A percentile compares a stretch with the other conserved stretches of the same genome.
Evolutionary conservation across 2,113 vertebrate species (phyloP).

Genomic region (Irena cyanogastra): DNA sequence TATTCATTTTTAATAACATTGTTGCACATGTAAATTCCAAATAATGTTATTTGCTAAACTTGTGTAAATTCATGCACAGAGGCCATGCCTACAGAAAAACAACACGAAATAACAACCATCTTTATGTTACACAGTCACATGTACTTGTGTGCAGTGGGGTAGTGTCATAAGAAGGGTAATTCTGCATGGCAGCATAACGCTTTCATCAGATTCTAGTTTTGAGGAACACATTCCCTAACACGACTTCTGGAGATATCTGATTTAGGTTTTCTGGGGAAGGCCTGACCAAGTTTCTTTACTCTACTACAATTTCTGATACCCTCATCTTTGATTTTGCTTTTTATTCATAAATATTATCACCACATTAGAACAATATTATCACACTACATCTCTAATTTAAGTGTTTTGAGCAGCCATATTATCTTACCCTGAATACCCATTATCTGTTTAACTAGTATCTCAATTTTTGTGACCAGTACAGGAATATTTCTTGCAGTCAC

Average conservation of each 20-base stretch:
- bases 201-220: neutral
- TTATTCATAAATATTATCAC: neutral
- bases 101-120: neutral
- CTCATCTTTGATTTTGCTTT: neutral
- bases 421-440: neutral
- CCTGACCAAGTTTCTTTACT: neutral
- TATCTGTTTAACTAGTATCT: neutral
- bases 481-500: neutral
- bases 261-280: neutral
- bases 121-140: neutral
- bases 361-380: neutral
- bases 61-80: neutral
- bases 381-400: neutral
- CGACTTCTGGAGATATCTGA: neutral
- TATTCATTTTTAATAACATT: neutral
- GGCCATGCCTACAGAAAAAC: neutral
- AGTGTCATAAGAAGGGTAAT: neutral
- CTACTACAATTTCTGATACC: neutral
- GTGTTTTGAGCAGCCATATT: neutral
- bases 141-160: neutral
- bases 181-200: neutral
- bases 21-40: neutral
- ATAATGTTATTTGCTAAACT: neutral
- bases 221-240: neutral
- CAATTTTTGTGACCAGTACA: neutral